phyloP scores from a whole-genome alignment of 1,140 invertebrate genomes.

The Achroia grisella region DNA sequence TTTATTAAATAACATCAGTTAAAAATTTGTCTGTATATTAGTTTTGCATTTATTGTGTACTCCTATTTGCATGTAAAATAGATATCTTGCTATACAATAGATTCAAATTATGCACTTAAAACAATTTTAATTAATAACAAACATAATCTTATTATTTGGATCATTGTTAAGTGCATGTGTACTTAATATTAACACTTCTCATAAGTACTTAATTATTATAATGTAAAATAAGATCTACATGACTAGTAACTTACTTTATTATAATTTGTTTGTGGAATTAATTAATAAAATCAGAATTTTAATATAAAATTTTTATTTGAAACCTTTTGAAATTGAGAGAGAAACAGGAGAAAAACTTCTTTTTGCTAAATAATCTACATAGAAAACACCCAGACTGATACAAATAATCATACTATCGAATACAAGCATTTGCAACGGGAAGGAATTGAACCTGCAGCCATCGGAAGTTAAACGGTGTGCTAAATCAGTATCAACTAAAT shows the following conservation, averaged over 20 bases:
- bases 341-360: too few relatives aligned
- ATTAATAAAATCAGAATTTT: conserved; percentile 36
- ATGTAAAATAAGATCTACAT: conserved; percentile 30
- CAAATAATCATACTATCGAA: too few relatives aligned
- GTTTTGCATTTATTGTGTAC: too few relatives aligned
- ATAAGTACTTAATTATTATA: conserved; percentile 28
- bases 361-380: too few relatives aligned
- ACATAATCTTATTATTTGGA: not conserved
- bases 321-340: too few relatives aligned
- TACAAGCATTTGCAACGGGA: too few relatives aligned
- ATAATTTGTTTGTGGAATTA: conserved; percentile 37
- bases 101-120: not conserved
- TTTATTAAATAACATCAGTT: too few relatives aligned
- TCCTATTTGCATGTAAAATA: not conserved
- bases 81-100: not conserved
- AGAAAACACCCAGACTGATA: too few relatives aligned
- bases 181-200: conserved; percentile 10
- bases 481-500: too few relatives aligned
- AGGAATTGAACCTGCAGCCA: too few relatives aligned
- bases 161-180: conserved; percentile 4
- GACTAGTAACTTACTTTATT: conserved; percentile 25
- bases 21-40: not conserved
- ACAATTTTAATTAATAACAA: conserved; percentile 3
- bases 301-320: conserved; percentile 8
- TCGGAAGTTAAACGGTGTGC: too few relatives aligned